Base-by-base conservation (phyloP, 2,888 invertebrate genomes). In the Merodon equestris region DNA sequence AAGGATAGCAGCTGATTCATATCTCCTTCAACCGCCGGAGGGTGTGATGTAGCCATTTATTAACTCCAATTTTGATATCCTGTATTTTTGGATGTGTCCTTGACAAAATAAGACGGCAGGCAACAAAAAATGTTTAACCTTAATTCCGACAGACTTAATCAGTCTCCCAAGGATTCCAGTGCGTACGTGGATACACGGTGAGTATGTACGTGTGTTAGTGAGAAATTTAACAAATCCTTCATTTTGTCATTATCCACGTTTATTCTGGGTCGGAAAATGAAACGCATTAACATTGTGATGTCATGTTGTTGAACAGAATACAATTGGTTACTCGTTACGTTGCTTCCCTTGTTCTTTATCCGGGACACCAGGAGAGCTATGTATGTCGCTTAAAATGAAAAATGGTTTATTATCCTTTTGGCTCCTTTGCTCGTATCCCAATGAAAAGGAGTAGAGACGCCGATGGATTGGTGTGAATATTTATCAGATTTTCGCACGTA, bases 131-230 rank as follows among this genome's bases (percentile, higher is more conserved):
- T 27, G 27, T 9, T 15, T 7, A 19, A 27, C 61, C 17, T 34
- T 60, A 15, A 54, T 50, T 38, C 64, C 54, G 64, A 40, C 34
- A 36, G 47, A 66, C 66, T 38, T 45, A 58, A 66, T 53, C 58
- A 53, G 34, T 68, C 44, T 27, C 60, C 45, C 45, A 9, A 14
- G 18, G 15, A 34, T 34, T 18, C 38, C 40, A 40, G 54, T 13
- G 17, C 34, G 45, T 45, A 45, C 15, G 17, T 27, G 7, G 2
- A 27, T 7, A 27, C 7, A 27, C 34, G n/a, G 53, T 48, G 40
- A 18, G 36, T 27, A 27, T 42, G 63, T 9, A 13, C 17, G 18
- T 19, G 27, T n/a, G 7, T 17, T 54, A 38, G 27, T 27, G 27
- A 27, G 27, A 7, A 27, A 27, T 27, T 27, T 27, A 27, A 27